Base-by-base conservation (phyloP, 2,888 invertebrate species). In the Megalurothrips usitatus region DNA sequence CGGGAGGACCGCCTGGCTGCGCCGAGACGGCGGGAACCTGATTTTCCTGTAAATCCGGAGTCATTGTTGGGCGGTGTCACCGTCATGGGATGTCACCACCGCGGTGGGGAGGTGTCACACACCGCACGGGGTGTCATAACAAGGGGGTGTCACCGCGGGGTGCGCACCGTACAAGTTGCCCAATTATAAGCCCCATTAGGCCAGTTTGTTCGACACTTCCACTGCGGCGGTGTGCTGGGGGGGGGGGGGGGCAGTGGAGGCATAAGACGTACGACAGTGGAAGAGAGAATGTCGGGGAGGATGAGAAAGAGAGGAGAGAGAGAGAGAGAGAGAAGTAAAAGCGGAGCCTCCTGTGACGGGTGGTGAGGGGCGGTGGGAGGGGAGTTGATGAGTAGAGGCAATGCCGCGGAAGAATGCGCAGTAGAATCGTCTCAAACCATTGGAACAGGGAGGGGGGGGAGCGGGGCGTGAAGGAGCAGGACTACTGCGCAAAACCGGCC, bases 121-220 rank as follows among this genome's bases (percentile, higher is more conserved):
- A n/a, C 34, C 34, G 34, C 34, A 43, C 3, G 34, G 34, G 34
- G 6, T 6, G 34, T 43, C 34, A 43, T 6, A 43, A 4, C 34
- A 4, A n/a, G n/a, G n/a, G 34, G 34, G 34, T 43, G 34, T 43
- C 34, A 43, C 34, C 34, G 34, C 34, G 34, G 34, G 34, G 34
- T 43, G 34, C 34, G 34, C 34, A 43, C 34, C 34, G 34, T 43
- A 43, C 58, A 19, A 58, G 58, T 17, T 4, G 58, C 17, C 58
- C 58, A 58, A 58, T 58, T 58, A 58, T 19, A 58, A 19, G 14
- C 58, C 17, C 58, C 58, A 58, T 58, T 58, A 58, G 14, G 58
- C 58, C 58, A 58, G 58, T 58, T 58, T 58, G 58, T 58, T 58
- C 19, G 19, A 58, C 58, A 58, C 58, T 58, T 58, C 58, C 58